Base-by-base conservation (phyloP, 2,797 vertebrate genomes). In the Sebastes hubbsi region DNA sequence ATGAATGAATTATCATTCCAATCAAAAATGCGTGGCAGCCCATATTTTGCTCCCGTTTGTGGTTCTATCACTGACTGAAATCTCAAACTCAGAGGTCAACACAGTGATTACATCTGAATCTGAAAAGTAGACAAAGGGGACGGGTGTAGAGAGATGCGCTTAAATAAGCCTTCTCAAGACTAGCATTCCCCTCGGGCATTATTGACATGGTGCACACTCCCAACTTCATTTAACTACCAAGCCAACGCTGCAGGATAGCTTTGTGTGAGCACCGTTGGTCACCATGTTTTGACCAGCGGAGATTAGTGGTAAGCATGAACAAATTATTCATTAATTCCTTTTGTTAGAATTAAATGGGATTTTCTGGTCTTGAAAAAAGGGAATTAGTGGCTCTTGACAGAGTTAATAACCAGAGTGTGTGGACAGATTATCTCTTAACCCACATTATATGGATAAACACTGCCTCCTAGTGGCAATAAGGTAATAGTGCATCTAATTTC, bases 381-480 rank as follows among this genome's bases (percentile, higher is more conserved):
- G 36, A 82, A 72, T 77, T 72, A 78, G 24, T 38, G 52, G 32
- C 36, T 87, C 29, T 73, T 65, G 56, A 61, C 30, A 78, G 72
- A 61, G n/a, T 71, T 67, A 78, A 77, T 81, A 64, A 65, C 52
- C 54, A 42, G 24, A 84, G 54, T 64, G 5, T 32, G 1, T 67
- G 22, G 54, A 79, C 20, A 75, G 27, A 72, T 72, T 2, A 52
- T 61, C 46, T 49, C 8, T 11, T 18, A 49, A 25, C 14, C 14
- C 30, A 5, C 7, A 58, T 24, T 14, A 29, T 30, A 11, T 3
- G 34, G 24, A 72, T 14, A 3, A 54, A 80, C 65, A 83, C 70
- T 83, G 83, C 89, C 89, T 8, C 88, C 89, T 88, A 84, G 82
- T 90, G 93, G 87, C 6, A 25, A 65, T 8, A 10, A 55, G 1